Evolutionary conservation across 2,888 invertebrate genomes (phyloP).

Genomic region (Drosophila prostipennis): DNA sequence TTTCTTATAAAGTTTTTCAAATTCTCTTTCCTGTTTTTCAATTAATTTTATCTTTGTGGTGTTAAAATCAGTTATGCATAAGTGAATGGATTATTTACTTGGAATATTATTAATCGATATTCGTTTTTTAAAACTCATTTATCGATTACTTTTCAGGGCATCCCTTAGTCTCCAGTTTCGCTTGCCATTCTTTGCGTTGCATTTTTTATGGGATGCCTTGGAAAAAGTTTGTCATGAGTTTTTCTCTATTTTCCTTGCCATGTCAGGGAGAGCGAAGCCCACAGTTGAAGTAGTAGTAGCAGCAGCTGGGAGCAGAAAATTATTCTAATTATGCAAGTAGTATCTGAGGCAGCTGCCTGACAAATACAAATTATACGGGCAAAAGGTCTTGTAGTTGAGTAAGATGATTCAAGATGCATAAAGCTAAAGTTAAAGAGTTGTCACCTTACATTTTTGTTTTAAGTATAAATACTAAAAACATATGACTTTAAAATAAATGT

Average conservation of each 20-base stretch:
- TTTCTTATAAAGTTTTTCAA: constrained; percentile 3
- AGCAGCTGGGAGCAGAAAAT: constrained; percentile 26
- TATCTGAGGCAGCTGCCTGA: constrained; percentile 38
- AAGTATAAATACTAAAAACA: not conserved
- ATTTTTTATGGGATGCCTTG: constrained; percentile 23
- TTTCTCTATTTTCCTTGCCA: constrained; percentile 8
- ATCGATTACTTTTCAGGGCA: constrained; percentile 1
- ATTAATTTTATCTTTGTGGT: not conserved
- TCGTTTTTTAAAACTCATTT: no score
- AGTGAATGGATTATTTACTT: no score
- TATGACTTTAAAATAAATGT: not conserved
- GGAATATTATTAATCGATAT: no score
- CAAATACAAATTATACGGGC: constrained; percentile 42
- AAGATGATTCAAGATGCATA: constrained; percentile 15
- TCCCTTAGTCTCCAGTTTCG: constrained; percentile 2
- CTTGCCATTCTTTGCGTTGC: constrained; percentile 17
- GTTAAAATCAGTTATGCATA: no score
- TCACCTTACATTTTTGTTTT: no score
- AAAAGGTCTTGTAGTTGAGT: constrained; percentile 15
- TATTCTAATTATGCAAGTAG: constrained; percentile 45
- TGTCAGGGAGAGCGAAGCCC: not conserved
- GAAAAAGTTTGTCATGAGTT: constrained; percentile 35
- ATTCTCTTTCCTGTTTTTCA: not conserved
- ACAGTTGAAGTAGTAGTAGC: constrained; percentile 6
- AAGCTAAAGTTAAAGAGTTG: constrained; percentile 6